A percentile compares a stretch with the other conserved stretches of the same genome.
phyloP scores from a whole-genome alignment of 2,888 invertebrate genomes.

The Ochlodes sylvanus region DNA sequence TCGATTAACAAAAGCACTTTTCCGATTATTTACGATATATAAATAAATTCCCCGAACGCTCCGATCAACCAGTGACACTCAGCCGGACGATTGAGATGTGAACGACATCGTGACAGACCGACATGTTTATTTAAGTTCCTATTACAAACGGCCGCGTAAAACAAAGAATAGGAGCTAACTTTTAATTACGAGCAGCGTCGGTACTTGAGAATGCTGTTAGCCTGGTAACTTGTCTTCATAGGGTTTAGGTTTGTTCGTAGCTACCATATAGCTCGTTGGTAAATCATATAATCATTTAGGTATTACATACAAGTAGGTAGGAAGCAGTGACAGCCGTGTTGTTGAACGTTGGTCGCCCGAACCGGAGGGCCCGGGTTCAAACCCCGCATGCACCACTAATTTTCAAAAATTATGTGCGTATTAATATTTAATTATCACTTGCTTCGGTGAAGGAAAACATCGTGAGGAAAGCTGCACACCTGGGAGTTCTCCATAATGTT shows the following conservation, averaged over 20 bases:
- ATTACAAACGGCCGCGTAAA: slow-evolving; percentile 13
- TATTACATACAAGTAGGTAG: too few relatives aligned
- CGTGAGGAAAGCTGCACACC: too few relatives aligned
- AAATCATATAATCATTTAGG: too few relatives aligned
- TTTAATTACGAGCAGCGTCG: slow-evolving; percentile 4
- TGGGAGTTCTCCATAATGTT: too few relatives aligned
- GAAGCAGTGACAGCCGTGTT: too few relatives aligned
- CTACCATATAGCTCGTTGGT: too few relatives aligned
- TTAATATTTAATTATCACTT: too few relatives aligned
- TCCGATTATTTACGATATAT: slow-evolving; percentile 4
- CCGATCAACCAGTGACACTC: not conserved
- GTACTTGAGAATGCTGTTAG: not conserved
- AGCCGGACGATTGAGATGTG: slow-evolving; percentile 11
- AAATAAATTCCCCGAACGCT: slow-evolving; percentile 9
- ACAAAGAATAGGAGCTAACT: slow-evolving; percentile 22
- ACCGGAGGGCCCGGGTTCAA: too few relatives aligned
- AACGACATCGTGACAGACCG: not conserved
- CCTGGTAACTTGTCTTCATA: not conserved
- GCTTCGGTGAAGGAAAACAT: too few relatives aligned
- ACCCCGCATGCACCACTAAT: too few relatives aligned
- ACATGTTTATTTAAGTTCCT: slow-evolving; percentile 20
- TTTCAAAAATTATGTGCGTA: too few relatives aligned
- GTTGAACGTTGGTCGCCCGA: too few relatives aligned
- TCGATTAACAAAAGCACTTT: slow-evolving; percentile 1
- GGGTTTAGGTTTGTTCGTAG: not conserved